Conservation (phyloP, 1,140 invertebrate genomes). For the Zaprionus nigranus region DNA sequence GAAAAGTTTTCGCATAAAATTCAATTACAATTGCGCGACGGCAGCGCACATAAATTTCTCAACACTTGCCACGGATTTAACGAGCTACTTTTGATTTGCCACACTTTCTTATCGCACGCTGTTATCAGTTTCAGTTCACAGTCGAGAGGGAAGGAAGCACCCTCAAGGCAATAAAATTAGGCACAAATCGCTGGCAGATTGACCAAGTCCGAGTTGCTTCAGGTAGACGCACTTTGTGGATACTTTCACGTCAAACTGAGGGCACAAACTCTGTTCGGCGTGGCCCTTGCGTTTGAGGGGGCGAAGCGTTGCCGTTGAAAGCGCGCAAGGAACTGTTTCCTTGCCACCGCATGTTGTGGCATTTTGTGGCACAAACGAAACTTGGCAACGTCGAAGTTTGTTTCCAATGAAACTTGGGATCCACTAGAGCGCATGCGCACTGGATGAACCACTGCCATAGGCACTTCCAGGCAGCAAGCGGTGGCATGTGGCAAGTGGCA, state of each 20-base stretch:
- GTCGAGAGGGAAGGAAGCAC: no score
- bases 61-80: conserved; percentile 69
- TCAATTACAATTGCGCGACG: conserved; percentile 70
- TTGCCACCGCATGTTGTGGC: conserved; percentile 53
- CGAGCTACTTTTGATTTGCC: conserved; percentile 70
- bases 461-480: conserved; percentile 51
- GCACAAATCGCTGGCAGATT: conserved; percentile 1
- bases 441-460: conserved; percentile 30
- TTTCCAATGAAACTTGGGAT: conserved; percentile 63
- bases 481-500: conserved; percentile 11
- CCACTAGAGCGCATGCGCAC: conserved; percentile 64
- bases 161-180: conserved; percentile 59
- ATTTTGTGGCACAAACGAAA: conserved; percentile 53
- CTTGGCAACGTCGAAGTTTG: conserved; percentile 17
- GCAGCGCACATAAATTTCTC: conserved; percentile 61
- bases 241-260: background rate
- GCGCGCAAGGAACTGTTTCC: conserved; percentile 77
- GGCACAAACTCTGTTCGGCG: background rate
- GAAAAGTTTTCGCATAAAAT: conserved; percentile 74
- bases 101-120: conserved; percentile 68
- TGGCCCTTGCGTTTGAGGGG: background rate
- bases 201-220: background rate
- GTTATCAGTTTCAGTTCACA: conserved; percentile 47
- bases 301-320: conserved; percentile 65
- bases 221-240: conserved; percentile 15